Evolutionary conservation across 2,113 vertebrate genomes (phyloP).

Genomic region (Nerophis lumbriciformis): DNA sequence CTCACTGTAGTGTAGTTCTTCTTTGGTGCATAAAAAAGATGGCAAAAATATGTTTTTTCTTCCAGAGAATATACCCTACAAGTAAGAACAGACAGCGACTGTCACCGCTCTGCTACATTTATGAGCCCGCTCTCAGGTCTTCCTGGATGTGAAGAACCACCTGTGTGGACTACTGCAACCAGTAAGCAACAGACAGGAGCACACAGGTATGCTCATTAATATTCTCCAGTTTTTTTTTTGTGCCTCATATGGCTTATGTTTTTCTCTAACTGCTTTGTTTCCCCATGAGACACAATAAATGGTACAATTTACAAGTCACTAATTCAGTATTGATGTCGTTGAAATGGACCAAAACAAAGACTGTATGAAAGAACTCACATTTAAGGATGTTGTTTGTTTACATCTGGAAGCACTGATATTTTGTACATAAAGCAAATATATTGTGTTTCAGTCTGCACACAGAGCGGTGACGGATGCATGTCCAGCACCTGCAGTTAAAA

Average conservation of each 20-base stretch:
- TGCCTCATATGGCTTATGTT: not conserved
- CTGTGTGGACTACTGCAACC: not conserved
- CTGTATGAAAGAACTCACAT: not conserved
- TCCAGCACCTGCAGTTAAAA: conserved; percentile 20
- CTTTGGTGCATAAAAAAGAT: conserved; percentile 2
- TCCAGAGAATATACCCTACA: not conserved
- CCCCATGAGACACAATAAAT: not conserved
- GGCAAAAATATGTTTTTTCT: not conserved
- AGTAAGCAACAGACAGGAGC: not conserved
- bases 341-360: not conserved
- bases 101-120: not conserved
- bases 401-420: not conserved
- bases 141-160: not conserved
- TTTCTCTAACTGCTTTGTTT: not conserved
- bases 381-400: conserved; percentile 20
- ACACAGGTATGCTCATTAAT: not conserved
- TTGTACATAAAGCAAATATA: conserved; percentile 12
- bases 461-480: conserved; percentile 33
- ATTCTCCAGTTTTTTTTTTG: not conserved
- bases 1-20: not conserved
- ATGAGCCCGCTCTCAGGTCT: not conserved
- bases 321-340: not conserved
- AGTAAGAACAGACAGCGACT: not conserved
- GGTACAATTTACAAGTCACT: not conserved
- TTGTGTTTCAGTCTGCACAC: conserved; percentile 1